Evolutionary conservation across 2,888 invertebrate species (phyloP).

Genomic region (Tipula helvola): DNA sequence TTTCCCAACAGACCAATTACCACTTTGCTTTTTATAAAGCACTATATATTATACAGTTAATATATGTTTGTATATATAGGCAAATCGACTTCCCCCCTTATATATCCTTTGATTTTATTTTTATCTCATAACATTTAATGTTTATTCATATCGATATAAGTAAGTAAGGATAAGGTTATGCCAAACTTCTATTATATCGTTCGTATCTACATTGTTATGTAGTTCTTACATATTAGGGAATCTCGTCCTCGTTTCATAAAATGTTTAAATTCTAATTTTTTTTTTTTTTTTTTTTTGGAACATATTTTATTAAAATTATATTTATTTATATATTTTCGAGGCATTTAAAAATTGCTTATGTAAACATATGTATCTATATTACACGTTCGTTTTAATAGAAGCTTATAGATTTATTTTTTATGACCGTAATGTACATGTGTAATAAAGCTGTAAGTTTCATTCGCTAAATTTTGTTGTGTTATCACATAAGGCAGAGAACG

Average conservation of each 20-base stretch:
- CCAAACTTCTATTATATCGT: background rate
- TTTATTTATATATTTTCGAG: too few species aligned
- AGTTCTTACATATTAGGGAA: background rate
- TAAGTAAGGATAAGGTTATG: background rate
- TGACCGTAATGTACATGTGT: too few species aligned
- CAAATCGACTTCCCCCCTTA: background rate
- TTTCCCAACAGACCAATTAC: background rate
- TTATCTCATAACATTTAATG: background rate
- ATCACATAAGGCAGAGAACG: too few species aligned
- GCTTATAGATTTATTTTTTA: too few species aligned
- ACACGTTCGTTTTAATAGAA: too few species aligned
- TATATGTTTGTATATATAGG: background rate
- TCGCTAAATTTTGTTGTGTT: too few species aligned
- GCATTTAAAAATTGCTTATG: too few species aligned
- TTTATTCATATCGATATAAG: background rate
- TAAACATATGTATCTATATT: too few species aligned
- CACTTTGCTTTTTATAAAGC: background rate
- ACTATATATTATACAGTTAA: background rate
- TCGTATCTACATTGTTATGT: background rate
- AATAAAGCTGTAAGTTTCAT: too few species aligned
- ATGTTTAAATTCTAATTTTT: background rate
- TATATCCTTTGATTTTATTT: background rate
- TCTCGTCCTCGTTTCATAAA: background rate
- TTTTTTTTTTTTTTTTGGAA: too few species aligned
- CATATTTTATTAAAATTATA: too few species aligned